Evolutionary conservation across 2,113 vertebrate genomes (phyloP).

Genomic region (Elanus axillaris): DNA sequence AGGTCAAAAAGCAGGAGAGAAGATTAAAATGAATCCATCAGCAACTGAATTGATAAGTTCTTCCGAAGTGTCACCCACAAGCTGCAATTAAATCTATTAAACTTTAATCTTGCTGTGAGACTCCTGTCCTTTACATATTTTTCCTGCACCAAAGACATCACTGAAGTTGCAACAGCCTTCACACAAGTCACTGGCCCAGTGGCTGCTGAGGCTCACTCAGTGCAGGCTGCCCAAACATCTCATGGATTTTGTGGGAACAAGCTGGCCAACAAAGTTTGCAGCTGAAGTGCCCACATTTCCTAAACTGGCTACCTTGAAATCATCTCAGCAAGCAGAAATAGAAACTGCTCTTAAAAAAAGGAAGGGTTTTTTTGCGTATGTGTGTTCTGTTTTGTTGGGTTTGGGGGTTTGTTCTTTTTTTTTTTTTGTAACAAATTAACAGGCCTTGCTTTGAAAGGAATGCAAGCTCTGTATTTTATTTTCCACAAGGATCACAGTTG

Average conservation of each 20-base stretch:
- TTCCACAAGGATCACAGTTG: no score
- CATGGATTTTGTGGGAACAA: not conserved
- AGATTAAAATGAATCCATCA: not conserved
- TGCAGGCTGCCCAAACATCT: not conserved
- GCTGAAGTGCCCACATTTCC: not conserved
- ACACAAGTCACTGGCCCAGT: not conserved
- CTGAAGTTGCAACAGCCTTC: not conserved
- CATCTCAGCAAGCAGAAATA: not conserved
- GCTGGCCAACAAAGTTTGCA: not conserved
- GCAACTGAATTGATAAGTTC: not conserved
- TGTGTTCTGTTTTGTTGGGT: fast-evolving
- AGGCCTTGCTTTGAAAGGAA: not conserved
- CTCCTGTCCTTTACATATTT: not conserved
- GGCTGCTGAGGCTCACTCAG: not conserved
- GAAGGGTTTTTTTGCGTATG: fast-evolving
- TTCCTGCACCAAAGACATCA: not conserved
- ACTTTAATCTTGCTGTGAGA: not conserved
- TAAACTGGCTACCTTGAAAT: not conserved
- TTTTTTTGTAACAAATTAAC: not conserved
- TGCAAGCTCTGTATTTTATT: not conserved
- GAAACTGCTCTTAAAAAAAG: not conserved
- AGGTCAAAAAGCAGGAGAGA: not conserved
- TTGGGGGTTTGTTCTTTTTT: not conserved
- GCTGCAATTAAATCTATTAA: not conserved
- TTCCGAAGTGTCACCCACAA: not conserved